Evolutionary conservation across 2,797 vertebrate genomes (phyloP).

Genomic region (Enteromius anoplus): DNA sequence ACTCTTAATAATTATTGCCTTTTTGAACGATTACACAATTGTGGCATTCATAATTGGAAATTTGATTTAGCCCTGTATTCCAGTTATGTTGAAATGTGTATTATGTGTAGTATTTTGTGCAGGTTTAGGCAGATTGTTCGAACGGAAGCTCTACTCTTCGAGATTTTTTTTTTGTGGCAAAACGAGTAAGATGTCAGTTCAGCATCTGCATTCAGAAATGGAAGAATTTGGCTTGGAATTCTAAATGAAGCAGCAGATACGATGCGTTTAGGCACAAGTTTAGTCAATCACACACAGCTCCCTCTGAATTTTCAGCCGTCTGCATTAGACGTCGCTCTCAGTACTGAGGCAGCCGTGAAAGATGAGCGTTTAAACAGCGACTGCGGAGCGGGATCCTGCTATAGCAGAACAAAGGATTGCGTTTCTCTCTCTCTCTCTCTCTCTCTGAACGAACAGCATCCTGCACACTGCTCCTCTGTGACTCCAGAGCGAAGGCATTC

Average conservation of each 20-base stretch:
- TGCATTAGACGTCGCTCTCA: slow-evolving; percentile 7
- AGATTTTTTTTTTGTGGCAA: not conserved
- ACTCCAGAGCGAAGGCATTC: slow-evolving; percentile 69
- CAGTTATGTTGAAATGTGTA: not conserved
- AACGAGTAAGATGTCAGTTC: not conserved
- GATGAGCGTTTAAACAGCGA: slow-evolving; percentile 35
- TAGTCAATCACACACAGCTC: not conserved
- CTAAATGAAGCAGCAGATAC: not conserved
- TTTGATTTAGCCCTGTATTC: not conserved
- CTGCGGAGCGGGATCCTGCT: slow-evolving; percentile 13
- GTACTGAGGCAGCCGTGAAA: slow-evolving; percentile 14
- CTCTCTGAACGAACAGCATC: slow-evolving; percentile 33
- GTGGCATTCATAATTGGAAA: too few relatives aligned
- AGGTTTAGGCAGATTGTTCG: not conserved
- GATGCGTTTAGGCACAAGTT: not conserved
- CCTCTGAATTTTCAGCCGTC: slow-evolving; percentile 7
- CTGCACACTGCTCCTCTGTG: slow-evolving; percentile 50
- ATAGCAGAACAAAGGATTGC: slow-evolving; percentile 36
- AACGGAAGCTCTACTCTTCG: not conserved
- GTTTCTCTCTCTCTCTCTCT: slow-evolving; percentile 13
- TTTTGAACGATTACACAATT: too few relatives aligned
- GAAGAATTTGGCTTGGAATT: not conserved
- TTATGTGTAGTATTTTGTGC: not conserved
- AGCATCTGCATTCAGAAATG: not conserved
- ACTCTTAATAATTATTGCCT: too few relatives aligned